phyloP scores from a whole-genome alignment of 2,797 vertebrate genomes.

The Spinibarbus caldwelli region DNA sequence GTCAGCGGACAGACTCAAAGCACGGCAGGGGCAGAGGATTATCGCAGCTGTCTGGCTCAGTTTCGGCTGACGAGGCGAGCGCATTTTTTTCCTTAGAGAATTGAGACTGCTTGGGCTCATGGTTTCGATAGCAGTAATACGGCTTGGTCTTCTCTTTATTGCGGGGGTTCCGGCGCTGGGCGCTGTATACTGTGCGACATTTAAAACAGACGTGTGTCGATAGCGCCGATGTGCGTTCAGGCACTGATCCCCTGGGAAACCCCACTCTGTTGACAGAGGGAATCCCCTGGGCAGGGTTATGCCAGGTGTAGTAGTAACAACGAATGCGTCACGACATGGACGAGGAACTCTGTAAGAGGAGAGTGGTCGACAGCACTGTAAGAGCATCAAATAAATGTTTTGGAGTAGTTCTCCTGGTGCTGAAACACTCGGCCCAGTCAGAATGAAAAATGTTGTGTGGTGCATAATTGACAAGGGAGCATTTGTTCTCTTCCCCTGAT shows the following conservation, averaged over 20 bases:
- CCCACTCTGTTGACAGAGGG: not conserved
- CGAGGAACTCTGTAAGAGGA: too few species aligned
- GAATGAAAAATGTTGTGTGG: too few species aligned
- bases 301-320: too few species aligned
- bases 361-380: too few species aligned
- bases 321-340: too few species aligned
- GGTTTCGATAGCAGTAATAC: not conserved
- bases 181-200: not conserved
- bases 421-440: too few species aligned
- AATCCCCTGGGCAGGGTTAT: too few species aligned
- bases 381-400: too few species aligned
- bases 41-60: not conserved
- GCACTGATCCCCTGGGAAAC: not conserved
- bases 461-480: too few species aligned
- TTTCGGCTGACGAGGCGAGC: not conserved
- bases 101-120: too few species aligned
- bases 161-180: fast-evolving
- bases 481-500: too few species aligned
- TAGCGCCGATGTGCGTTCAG: not conserved
- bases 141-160: not conserved
- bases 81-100: not conserved
- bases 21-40: not conserved
- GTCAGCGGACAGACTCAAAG: not conserved
- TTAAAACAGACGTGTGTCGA: not conserved
- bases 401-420: too few species aligned